Conservation (phyloP, 1,140 invertebrate species). For the Trissolcus basalis region DNA sequence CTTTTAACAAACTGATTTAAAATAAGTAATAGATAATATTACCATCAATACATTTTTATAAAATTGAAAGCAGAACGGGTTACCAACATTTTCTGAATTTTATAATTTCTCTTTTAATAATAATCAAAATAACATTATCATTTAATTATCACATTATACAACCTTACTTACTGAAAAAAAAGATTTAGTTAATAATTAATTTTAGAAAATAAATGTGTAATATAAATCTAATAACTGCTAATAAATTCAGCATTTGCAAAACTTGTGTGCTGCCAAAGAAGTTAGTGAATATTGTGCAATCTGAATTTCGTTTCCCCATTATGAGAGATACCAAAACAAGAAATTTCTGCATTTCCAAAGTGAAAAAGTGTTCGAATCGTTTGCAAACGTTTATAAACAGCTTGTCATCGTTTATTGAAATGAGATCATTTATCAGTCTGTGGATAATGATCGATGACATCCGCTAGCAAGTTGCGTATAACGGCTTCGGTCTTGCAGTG, state of each 20-base stretch:
- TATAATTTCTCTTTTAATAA: conserved; percentile 36
- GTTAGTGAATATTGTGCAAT: not conserved
- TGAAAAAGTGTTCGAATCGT: not conserved
- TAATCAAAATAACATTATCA: conserved; percentile 32
- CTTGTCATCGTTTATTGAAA: conserved; percentile 52
- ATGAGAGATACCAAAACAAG: not conserved
- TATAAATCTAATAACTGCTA: no score
- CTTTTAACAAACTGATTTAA: no score
- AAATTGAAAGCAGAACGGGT: conserved; percentile 50
- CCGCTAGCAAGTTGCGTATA: conserved; percentile 46
- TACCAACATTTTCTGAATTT: conserved; percentile 32
- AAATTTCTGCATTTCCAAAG: not conserved
- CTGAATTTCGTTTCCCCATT: not conserved
- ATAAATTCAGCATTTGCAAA: no score
- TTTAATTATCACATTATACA: conserved; percentile 41
- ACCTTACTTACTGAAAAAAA: not conserved
- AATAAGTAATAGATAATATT: no score
- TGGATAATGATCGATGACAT: conserved; percentile 57
- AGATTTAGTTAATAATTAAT: no score
- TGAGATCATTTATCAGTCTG: conserved; percentile 50
- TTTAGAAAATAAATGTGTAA: no score
- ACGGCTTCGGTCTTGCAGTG: conserved; percentile 34
- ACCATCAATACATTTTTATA: conserved; percentile 42
- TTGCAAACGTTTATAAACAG: conserved; percentile 36
- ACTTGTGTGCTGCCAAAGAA: no score